phyloP scores from a whole-genome alignment of 2,113 vertebrate species.

The Dromaius novaehollandiae region DNA sequence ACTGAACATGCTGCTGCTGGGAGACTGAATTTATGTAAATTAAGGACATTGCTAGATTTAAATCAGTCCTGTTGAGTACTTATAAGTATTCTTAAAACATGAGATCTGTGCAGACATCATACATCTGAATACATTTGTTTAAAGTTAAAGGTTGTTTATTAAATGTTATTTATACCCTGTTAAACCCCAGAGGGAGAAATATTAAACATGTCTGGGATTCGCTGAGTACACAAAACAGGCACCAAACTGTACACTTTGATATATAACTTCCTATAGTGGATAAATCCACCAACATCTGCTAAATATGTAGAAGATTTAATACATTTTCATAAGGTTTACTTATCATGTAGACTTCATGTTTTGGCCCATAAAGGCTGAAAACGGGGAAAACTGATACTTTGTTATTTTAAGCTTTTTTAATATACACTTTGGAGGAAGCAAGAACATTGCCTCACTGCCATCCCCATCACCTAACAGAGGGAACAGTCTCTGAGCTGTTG shows the following conservation, averaged over 20 bases:
- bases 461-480: background rate
- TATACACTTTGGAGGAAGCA: background rate
- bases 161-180: conserved; percentile 23
- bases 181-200: conserved; percentile 45
- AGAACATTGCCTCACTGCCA: background rate
- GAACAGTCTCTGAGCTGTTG: background rate
- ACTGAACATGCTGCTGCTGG: background rate
- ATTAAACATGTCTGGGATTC: conserved; percentile 32
- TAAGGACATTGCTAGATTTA: background rate
- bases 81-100: background rate
- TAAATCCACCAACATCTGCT: conserved; percentile 42
- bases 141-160: conserved; percentile 14
- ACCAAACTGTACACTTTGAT: conserved; percentile 8
- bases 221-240: background rate
- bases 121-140: background rate
- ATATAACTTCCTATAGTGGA: conserved; percentile 28
- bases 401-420: background rate
- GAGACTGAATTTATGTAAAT: background rate
- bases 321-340: conserved; percentile 17
- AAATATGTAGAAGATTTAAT: background rate
- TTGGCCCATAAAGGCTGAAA: background rate
- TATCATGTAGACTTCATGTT: background rate
- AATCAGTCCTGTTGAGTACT: background rate
- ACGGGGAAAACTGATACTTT: background rate
- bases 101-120: background rate